Base-by-base conservation (phyloP, 2,797 vertebrate genomes). In the Esox lucius region DNA sequence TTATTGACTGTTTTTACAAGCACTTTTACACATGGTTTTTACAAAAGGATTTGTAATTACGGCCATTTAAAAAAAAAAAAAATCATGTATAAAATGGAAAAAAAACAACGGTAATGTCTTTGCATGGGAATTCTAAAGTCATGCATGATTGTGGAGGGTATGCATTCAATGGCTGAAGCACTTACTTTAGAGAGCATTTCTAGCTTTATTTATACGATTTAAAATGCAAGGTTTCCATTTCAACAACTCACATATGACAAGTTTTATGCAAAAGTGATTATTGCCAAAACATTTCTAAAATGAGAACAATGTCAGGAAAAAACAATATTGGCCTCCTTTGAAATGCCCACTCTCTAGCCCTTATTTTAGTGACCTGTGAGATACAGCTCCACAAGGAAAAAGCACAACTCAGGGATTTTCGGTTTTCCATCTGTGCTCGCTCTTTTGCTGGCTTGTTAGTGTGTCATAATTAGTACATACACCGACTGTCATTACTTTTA, bases 21-120 rank as follows among this genome's bases (percentile, higher is more conserved):
- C 89, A 91, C 92, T 90, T 92, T 90, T 89, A 89, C 89, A 88
- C 90, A 83, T 81, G 86, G 73, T 90, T 91, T 91, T 81, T 88
- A 90, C 86, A 83, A 85, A 70, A 77, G 2, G 22, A 77, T 90
- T 89, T 89, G 83, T 89, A 84, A 85, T 77, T 74, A 3, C 70
- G 73, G 80, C 81, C 72, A 74, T 70, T 76, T 89, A 90, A 88
- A 87, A 42, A 7, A 7, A 7, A 7, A 42, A 7, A 42, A 7
- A 80, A 81, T 80, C 19, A 68, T 56, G 71, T 3, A 16, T 46
- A 22, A 51, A 33, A 33, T 65, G 26, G n/a, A n/a, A n/a, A 3
- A 39, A 39, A 28, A 28, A 28, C 1, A 12, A 72, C 35, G 70
- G 16, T 22, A 35, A 42, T 46, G 51, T 70, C n/a, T 76, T 73